Evolutionary conservation across 2,888 invertebrate genomes (phyloP).

Genomic region (Dugesia japonica): DNA sequence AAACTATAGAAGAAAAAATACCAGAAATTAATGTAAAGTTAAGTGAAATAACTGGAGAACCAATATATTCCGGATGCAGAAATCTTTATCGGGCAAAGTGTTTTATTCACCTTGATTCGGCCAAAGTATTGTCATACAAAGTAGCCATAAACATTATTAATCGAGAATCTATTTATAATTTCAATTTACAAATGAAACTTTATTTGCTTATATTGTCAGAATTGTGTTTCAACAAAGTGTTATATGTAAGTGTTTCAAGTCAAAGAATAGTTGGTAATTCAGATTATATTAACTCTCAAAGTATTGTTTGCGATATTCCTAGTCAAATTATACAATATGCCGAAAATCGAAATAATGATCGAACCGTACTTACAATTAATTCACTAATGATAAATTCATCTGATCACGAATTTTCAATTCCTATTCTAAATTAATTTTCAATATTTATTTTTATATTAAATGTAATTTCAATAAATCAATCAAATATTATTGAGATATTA

Average conservation of each 20-base stretch:
- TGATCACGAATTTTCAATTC: neutral
- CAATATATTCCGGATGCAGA: neutral
- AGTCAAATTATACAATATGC: neutral
- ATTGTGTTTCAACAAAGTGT: neutral
- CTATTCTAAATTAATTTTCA: neutral
- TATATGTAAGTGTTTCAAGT: neutral
- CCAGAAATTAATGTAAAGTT: neutral
- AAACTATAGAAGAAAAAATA: neutral
- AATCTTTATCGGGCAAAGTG: neutral
- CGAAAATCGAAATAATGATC: neutral
- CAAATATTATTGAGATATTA: no score
- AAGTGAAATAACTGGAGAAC: neutral
- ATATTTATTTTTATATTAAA: neutral
- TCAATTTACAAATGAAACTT: neutral
- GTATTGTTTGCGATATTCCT: neutral
- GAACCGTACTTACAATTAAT: no score
- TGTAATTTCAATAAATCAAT: neutral
- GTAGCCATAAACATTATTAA: neutral
- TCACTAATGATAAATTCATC: neutral
- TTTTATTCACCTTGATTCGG: neutral
- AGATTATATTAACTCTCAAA: neutral
- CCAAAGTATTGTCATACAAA: neutral
- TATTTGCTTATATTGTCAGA: neutral
- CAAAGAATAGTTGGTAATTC: neutral
- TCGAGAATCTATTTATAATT: neutral